These are phyloP conservation scores for zebrafish (Danio rerio) DNA, from an alignment of 2,113 vertebrate species.

Conservation along the genomic window GRCz12tu NC_133193.1:44181501-44182000, in stretches of 20 bases:
- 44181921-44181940: neutral
- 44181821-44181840: neutral
- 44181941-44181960: conserved; percentile 5
- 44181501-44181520: conserved; percentile 45
- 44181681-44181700: neutral
- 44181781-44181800: neutral
- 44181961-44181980: conserved; percentile 12
- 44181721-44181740: neutral
- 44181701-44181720: conserved; percentile 3
- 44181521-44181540: conserved; percentile 67
- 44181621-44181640: conserved; percentile 41
- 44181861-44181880: neutral
- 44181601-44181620: conserved; percentile 28
- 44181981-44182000: conserved; percentile 35
- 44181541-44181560: conserved; percentile 49
- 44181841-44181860: neutral
- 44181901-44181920: neutral
- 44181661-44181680: neutral
- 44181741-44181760: neutral
- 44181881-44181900: neutral
- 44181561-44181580: conserved; percentile 63
- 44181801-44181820: neutral
- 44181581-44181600: conserved; percentile 55
- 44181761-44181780: neutral
- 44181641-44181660: neutral